These are phyloP conservation scores for Wasmannia auropunctata DNA, from an alignment of 1,140 invertebrate genomes.

Conservation along the genomic window DNA sequence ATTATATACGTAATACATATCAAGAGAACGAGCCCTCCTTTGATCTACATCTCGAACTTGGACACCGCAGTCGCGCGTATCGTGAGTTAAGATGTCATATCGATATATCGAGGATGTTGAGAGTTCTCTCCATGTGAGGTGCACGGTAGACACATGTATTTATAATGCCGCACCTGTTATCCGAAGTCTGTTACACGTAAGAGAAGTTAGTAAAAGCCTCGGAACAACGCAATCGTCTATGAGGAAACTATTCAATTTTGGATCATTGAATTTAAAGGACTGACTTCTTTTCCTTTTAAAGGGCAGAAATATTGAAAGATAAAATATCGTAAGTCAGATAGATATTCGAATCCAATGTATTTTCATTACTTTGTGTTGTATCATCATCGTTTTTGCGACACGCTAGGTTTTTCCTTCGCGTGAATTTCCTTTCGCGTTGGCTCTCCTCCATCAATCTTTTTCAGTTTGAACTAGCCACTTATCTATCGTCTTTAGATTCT, in stretches of 20 bases:
- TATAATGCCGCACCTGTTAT: slow-evolving; percentile 13
- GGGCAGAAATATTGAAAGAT: too few relatives aligned
- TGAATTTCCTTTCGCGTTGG: too few relatives aligned
- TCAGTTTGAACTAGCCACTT: too few relatives aligned
- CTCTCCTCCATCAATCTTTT: too few relatives aligned
- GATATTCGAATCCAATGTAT: too few relatives aligned
- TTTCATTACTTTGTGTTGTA: too few relatives aligned
- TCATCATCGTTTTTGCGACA: too few relatives aligned
- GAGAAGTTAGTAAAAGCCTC: slow-evolving; percentile 30
- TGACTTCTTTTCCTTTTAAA: too few relatives aligned
- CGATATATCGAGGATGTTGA: slow-evolving; percentile 40
- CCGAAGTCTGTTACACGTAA: slow-evolving; percentile 20
- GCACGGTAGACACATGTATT: slow-evolving; percentile 37
- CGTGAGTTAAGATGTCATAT: slow-evolving; percentile 33
- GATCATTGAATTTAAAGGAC: neutral
- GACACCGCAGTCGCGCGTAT: neutral
- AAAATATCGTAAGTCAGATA: too few relatives aligned
- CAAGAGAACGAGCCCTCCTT: neutral
- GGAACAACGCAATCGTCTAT: neutral
- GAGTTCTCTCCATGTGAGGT: neutral
- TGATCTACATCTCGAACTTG: neutral
- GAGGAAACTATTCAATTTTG: neutral
- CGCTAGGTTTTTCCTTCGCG: too few relatives aligned
- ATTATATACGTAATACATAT: slow-evolving; percentile 20
- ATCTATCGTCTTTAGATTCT: neutral